Evolutionary conservation across 2,113 vertebrate genomes (phyloP), one percentile per base, ranked within the genome.

Genomic region (Onychostoma macrolepis): DNA sequence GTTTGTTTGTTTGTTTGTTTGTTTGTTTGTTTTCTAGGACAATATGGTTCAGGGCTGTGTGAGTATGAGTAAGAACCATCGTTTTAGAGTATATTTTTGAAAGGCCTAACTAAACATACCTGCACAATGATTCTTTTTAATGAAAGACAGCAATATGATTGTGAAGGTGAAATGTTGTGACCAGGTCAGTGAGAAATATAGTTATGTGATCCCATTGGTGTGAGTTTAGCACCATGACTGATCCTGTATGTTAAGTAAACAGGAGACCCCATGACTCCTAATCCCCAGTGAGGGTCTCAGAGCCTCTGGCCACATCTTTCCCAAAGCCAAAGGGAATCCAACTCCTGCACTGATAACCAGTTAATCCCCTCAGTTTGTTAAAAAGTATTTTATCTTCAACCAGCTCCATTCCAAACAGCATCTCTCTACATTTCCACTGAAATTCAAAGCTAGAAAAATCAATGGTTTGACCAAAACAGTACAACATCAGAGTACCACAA

Each of bases 311-410:
- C 65, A 79, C 69, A 58, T 43, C 53, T 65, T 36, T 21, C 65
- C 61, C 50, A 80, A 89, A 89, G 81, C 85, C 67, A 84, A 38
- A 26, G 75, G 56, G 63, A 75, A 80, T 80, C 67, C 78, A 78
- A 75, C 65, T 85, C 58, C 45, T 65, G 72, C 72, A 74, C 53
- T 84, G 77, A 65, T 83, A 89, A 87, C 80, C 58, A 69, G 72
- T 63, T 83, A 83, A 87, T 78, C 86, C 86, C 78, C 61, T 38
- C 43, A 67, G 38, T 38, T 87, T 9, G 50, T 84, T 53, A 63
- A 33, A 86, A 84, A 71, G 41, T 67, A 36, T 87, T 84, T 86
- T 63, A 89, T 86, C 85, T 89, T 86, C 67, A 84, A 65, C 85
- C 85, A 87, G 81, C 88, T 80, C 33, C 13, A 28, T 80, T 38